Base-by-base conservation (phyloP, 2,797 vertebrate species). In the Sebastes kiyomatsui region DNA sequence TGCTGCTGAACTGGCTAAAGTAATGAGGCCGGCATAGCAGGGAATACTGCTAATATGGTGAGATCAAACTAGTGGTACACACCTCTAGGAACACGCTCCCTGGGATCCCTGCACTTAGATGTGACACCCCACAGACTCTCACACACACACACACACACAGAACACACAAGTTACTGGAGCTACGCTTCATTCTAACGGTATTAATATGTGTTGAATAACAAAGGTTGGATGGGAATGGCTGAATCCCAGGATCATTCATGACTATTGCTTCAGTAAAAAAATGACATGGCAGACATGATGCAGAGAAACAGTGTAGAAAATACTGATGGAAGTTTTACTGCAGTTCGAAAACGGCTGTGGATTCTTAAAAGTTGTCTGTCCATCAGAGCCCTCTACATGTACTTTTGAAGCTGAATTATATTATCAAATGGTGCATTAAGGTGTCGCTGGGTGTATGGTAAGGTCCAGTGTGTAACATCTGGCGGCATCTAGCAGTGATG, bases 21-120 rank as follows among this genome's bases (percentile, higher is more conserved):
- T 94, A 94, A 94, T 92, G 93, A 94, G 93, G 93, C 83, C 59
- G 74, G 85, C 92, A 67, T 92, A 78, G 91, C 89, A 8, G 92
- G 93, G 90, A 88, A 87, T 58, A 52, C 22, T 38, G 81, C 89
- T 93, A 92, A 94, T 92, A 82, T 75, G 87, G 68, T 59, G 72
- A 93, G 87, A 93, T 94, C 90, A 94, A 92, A 93, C 88, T 20
- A 14, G 28, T 28, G 71, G 13, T 81, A 72, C 83, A 72, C 83
- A 87, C 89, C 90, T 88, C 86, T 12, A 91, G 83, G 90, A 93
- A 91, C 88, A 90, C 2, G 60, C 87, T 88, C 59, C 25, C 67
- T 23, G 66, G 78, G 87, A 85, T 72, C 75, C 70, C 75, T 78
- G 77, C 80, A 75, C 86, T 91, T 77, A 89, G 88, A 91, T 87